A percentile compares a stretch with the other conserved stretches of the same genome.
phyloP scores from a whole-genome alignment of 2,113 vertebrate species.

The Mirounga angustirostris region DNA sequence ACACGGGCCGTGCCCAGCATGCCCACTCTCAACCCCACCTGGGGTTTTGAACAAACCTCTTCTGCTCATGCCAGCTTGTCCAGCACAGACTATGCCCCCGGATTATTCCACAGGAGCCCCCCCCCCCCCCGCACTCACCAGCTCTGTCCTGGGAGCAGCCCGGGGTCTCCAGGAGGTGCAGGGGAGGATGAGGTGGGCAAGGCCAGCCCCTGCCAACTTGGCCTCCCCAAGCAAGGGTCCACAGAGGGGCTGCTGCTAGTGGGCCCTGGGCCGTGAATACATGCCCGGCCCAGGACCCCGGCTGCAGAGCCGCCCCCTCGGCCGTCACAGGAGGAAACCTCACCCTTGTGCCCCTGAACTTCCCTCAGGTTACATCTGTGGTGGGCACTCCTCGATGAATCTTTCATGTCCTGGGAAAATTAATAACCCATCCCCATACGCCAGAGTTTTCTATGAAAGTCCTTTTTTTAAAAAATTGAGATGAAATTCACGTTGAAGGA shows the following conservation, averaged over 20 bases:
- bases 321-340: neutral
- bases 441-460: neutral
- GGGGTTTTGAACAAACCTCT: neutral
- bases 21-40: neutral
- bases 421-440: neutral
- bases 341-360: neutral
- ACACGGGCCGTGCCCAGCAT: neutral
- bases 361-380: fast-evolving
- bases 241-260: neutral
- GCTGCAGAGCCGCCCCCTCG: neutral
- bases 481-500: neutral
- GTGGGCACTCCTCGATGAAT: too few species aligned
- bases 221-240: neutral
- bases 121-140: too few species aligned
- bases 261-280: neutral
- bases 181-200: too few species aligned
- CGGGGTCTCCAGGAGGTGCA: neutral
- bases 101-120: neutral
- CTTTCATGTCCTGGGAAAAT: neutral
- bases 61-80: neutral
- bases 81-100: neutral
- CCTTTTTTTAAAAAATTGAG: neutral
- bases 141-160: neutral
- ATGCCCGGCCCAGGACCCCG: neutral
- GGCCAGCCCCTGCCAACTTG: too few species aligned